Conservation (phyloP, 2,888 invertebrate genomes). For the Myopa testacea region DNA sequence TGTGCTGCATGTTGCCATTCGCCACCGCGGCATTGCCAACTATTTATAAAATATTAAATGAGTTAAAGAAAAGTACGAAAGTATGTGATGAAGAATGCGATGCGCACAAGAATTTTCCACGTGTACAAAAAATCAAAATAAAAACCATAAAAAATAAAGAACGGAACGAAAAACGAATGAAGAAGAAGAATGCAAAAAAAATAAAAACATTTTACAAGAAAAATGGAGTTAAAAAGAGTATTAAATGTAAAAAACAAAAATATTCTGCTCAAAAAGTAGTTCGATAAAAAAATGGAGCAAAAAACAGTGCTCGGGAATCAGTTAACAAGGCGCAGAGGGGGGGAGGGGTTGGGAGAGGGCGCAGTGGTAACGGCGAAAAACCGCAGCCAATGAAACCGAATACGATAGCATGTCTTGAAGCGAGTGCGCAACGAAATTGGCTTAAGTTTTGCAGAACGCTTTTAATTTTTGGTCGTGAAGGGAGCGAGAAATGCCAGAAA, state of each 20-base stretch:
- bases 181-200: not conserved
- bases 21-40: constrained; percentile 11
- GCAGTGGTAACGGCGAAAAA: not conserved
- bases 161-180: not conserved
- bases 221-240: too few species aligned
- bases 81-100: not conserved
- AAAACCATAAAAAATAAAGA: not conserved
- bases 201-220: not conserved
- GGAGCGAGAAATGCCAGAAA: too few species aligned
- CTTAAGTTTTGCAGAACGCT: constrained; percentile 30
- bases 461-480: not conserved
- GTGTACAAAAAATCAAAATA: not conserved
- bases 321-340: not conserved
- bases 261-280: too few species aligned
- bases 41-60: constrained; percentile 34
- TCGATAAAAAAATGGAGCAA: too few species aligned
- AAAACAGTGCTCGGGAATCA: not conserved
- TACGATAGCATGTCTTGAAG: too few species aligned
- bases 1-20: constrained; percentile 8
- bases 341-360: too few species aligned
- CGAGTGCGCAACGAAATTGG: constrained; percentile 28
- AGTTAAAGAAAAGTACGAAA: constrained; percentile 1
- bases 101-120: not conserved
- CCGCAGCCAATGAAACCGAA: not conserved
- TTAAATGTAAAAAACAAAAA: too few species aligned